Evolutionary conservation across 1,140 invertebrate species (phyloP).

Genomic region (Stegodyphus mimosarum): DNA sequence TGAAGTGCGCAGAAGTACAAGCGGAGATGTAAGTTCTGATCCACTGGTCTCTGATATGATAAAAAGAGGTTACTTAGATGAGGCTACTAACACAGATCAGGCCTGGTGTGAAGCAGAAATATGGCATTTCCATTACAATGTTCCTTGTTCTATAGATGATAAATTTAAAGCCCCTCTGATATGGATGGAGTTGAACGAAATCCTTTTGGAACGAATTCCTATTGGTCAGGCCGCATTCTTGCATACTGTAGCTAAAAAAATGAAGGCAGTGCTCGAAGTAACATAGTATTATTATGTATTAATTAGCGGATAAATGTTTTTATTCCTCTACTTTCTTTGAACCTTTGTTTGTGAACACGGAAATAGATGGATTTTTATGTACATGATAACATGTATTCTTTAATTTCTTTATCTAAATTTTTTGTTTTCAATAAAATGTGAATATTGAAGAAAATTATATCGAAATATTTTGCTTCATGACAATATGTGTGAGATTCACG

Average conservation of each 20-base stretch:
- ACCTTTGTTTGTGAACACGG: no score
- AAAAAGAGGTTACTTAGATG: slow-evolving; percentile 11
- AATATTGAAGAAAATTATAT: no score
- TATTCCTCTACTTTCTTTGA: no score
- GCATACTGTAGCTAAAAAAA: slow-evolving; percentile 21
- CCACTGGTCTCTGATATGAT: slow-evolving; percentile 68
- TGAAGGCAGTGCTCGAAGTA: slow-evolving; percentile 35
- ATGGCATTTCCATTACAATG: slow-evolving; percentile 36
- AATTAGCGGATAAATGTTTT: no score
- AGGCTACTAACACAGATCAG: background rate
- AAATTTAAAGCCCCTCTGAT: slow-evolving; percentile 41
- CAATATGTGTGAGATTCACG: no score
- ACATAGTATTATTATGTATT: background rate
- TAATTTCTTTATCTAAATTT: no score
- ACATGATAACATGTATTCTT: no score
- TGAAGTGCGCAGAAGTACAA: background rate
- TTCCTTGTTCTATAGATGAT: background rate
- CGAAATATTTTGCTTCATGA: no score
- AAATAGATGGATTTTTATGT: no score
- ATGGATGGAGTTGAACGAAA: slow-evolving; percentile 9
- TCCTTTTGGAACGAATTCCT: background rate
- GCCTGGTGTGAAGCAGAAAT: background rate
- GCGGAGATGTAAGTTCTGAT: slow-evolving; percentile 67
- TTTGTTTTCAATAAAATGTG: no score
- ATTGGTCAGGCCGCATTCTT: slow-evolving; percentile 10